A percentile compares a stretch with the other conserved stretches of the same genome.
phyloP scores from a whole-genome alignment of 2,113 vertebrate species.

The Solea senegalensis region DNA sequence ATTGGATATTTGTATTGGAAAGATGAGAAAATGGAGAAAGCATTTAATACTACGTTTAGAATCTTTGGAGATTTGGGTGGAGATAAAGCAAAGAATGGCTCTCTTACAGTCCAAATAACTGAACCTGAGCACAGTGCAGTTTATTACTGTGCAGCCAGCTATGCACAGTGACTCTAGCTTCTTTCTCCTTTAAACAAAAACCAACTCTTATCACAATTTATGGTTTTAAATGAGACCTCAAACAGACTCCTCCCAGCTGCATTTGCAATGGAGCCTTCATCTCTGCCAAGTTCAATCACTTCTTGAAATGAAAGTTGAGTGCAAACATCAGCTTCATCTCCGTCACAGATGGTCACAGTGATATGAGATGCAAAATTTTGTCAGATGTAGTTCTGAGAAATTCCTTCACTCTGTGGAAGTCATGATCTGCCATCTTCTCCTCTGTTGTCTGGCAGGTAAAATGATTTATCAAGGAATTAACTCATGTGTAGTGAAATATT shows the following conservation, averaged over 20 bases:
- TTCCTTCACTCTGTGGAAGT: too few species aligned
- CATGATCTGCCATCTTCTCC: too few species aligned
- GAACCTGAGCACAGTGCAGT: conserved; percentile 37
- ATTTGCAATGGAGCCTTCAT: background rate
- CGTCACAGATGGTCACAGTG: background rate
- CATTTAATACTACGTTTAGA: too few species aligned
- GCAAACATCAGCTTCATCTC: too few species aligned
- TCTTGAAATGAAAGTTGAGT: background rate
- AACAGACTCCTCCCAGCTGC: background rate
- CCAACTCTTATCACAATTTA: background rate
- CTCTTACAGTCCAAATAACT: background rate
- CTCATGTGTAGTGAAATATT: too few species aligned
- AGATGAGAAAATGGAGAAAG: accelerated
- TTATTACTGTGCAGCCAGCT: conserved; percentile 66
- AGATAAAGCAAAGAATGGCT: conserved; percentile 17
- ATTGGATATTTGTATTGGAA: conserved; percentile 33
- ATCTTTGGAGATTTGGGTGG: conserved; percentile 28
- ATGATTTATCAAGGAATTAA: too few species aligned
- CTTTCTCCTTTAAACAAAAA: background rate
- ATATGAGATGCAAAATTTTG: too few species aligned
- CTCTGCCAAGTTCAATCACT: background rate
- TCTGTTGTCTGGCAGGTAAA: too few species aligned
- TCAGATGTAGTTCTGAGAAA: too few species aligned
- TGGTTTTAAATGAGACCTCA: background rate
- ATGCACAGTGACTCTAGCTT: conserved; percentile 16